A percentile compares a stretch with the other conserved stretches of the same genome.
phyloP scores from a whole-genome alignment of 2,113 vertebrate genomes.

The Petrocephalus zakoni region DNA sequence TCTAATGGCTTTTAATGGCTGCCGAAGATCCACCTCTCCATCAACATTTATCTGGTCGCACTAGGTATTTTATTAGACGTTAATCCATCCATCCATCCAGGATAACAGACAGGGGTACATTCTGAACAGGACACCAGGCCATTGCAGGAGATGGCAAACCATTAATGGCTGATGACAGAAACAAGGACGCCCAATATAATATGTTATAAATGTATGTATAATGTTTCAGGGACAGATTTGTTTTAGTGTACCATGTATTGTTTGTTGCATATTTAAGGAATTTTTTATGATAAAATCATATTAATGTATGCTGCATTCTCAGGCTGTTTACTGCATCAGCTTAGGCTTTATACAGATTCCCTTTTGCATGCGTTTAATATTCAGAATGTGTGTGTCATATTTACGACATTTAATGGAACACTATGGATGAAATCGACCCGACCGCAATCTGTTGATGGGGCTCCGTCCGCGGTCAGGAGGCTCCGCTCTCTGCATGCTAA shows the following conservation, averaged over 20 bases:
- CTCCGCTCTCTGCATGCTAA: not conserved
- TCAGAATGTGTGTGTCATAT: not conserved
- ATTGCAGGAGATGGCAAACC: not conserved
- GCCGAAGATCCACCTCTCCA: not conserved
- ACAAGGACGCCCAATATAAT: not conserved
- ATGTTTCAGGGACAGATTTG: not conserved
- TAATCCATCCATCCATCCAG: not conserved
- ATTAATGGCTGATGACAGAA: not conserved
- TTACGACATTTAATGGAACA: not conserved
- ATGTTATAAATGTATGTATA: not conserved
- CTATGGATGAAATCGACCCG: not conserved
- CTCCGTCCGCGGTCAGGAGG: not conserved
- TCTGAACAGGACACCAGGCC: not conserved
- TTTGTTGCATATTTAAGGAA: not conserved
- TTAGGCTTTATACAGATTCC: not conserved
- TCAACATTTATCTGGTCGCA: not conserved
- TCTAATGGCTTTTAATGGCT: not conserved
- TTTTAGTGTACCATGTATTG: not conserved
- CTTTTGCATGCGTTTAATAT: not conserved
- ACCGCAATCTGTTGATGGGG: not conserved
- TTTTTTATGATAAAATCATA: not conserved
- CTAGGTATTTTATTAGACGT: not conserved
- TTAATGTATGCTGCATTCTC: not conserved
- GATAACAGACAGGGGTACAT: not conserved
- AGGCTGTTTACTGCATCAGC: not conserved